phyloP scores from a whole-genome alignment of 2,113 vertebrate species.

The Ammodytes marinus region DNA sequence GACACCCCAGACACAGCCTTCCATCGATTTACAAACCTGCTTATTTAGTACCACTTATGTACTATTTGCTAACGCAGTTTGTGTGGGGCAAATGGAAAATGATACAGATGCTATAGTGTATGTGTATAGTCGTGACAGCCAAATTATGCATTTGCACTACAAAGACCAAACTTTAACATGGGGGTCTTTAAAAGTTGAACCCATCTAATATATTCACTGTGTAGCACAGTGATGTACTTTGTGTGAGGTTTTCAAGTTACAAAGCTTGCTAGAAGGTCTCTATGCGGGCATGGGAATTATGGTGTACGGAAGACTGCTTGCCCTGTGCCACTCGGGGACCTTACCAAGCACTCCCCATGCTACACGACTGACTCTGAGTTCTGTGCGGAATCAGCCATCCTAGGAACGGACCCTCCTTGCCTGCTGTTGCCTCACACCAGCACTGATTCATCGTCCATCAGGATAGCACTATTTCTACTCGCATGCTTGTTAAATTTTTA shows the following conservation, averaged over 20 bases:
- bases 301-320: no score
- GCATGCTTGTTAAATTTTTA: no score
- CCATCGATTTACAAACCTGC: slow-evolving; percentile 2
- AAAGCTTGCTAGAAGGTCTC: not conserved
- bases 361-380: no score
- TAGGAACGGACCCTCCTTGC: no score
- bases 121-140: not conserved
- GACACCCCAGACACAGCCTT: not conserved
- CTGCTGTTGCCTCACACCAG: no score
- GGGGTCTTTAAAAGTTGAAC: slow-evolving; percentile 30
- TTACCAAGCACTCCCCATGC: no score
- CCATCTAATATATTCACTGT: slow-evolving; percentile 11
- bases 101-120: not conserved
- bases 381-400: no score
- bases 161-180: not conserved
- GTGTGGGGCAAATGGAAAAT: slow-evolving; percentile 17
- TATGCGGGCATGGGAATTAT: not conserved
- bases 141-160: not conserved
- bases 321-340: no score
- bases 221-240: not conserved
- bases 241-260: not conserved
- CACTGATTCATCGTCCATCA: no score
- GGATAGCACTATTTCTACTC: no score
- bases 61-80: not conserved
- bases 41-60: slow-evolving; percentile 13